Base-by-base conservation (phyloP, 2,888 invertebrate genomes). In the Calliopum simillimum region DNA sequence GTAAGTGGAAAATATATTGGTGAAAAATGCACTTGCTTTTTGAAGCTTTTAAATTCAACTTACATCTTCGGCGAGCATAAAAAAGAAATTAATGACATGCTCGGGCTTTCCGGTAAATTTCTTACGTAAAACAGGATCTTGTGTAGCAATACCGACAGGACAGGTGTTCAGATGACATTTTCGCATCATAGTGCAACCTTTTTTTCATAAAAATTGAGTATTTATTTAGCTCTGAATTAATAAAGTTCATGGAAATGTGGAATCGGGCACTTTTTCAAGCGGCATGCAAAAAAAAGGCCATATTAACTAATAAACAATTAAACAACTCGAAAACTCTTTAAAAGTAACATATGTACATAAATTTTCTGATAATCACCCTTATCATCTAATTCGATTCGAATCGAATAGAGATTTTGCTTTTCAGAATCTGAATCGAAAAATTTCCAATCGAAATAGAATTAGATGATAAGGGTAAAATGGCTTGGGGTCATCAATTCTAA, bases 91-190 rank as follows among this genome's bases (percentile, higher is more conserved):
- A 82, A 99, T 90, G 49, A 99, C 97, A 84, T 99, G 94, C 83
- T 99, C 99, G 0, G 99, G 98, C 82, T 97, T 96, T 53, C 99
- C 99, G 53, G 94, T 94, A 87, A 99, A 99, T 87, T 99, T 99
- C 86, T 95, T 94, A 33, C 99, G 89, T 62, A 99, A 88, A 14
- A 93, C 90, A 0, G 99, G 99, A 88, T 99, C 99, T 87, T 99
- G 99, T 0, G 99, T 99, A 2, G 99, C 99, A 81, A 99, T 95
- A 73, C 99, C 99, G 72, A 99, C 99, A 0, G 99, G 99, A 77
- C 99, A 99, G 8, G 99, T 99, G 87, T 99, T 99, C 78, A 99
- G 88, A 86, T 99, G 99, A 82, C 99, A 99, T 86, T 99, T 99
- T 70, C 99, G 90, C 99, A 99, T 99, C 99, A 99, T 99, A 0